A percentile compares a stretch with the other conserved stretches of the same genome.
Conservation (phyloP, 2,113 vertebrate genomes). For the Sterna hirundo region DNA sequence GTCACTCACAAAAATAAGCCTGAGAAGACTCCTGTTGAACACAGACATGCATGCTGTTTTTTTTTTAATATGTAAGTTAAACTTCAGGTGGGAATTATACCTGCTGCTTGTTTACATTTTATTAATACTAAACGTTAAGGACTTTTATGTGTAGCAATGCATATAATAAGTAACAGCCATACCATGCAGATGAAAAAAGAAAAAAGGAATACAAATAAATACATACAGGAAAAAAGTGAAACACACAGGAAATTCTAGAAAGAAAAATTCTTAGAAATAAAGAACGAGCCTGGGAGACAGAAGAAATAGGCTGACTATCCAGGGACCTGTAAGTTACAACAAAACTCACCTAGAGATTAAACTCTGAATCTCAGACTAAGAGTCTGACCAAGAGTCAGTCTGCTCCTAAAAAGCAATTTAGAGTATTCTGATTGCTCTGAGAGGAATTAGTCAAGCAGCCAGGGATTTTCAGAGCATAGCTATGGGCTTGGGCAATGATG, state of each 20-base stretch:
- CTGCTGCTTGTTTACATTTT: background rate
- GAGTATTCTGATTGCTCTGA: constrained; percentile 21
- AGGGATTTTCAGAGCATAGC: background rate
- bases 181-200: background rate
- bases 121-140: background rate
- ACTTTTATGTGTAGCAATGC: background rate
- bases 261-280: background rate
- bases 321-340: background rate
- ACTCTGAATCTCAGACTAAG: background rate
- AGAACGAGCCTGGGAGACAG: background rate
- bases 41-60: background rate
- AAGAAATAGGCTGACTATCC: background rate
- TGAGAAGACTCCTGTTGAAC: background rate
- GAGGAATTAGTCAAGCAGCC: background rate
- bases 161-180: background rate
- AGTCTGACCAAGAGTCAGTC: background rate
- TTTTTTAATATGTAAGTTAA: background rate
- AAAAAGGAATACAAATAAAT: background rate
- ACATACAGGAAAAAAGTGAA: background rate
- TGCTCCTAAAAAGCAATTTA: constrained; percentile 23
- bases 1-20: background rate
- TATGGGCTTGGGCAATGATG: constrained; percentile 4
- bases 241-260: background rate
- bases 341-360: background rate
- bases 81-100: background rate